These are phyloP conservation scores for Linepithema humile DNA, from an alignment of 1,140 invertebrate species.

Conservation along the genomic window DNA sequence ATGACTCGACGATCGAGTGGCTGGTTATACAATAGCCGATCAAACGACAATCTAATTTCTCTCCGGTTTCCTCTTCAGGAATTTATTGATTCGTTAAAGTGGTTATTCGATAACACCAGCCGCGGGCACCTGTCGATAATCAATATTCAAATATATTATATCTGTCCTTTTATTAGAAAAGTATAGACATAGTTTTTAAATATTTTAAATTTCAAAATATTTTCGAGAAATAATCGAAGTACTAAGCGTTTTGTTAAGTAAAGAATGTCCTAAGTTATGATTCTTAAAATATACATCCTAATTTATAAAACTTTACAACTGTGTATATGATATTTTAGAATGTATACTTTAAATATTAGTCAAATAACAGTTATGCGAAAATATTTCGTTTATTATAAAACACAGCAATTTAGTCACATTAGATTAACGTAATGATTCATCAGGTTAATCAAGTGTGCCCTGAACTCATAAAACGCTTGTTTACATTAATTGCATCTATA, in stretches of 20 bases:
- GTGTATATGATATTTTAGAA: not conserved
- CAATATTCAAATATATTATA: constrained; percentile 8
- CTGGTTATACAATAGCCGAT: constrained; percentile 15
- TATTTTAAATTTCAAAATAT: not conserved
- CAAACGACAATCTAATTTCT: constrained; percentile 43
- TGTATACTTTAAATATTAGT: not conserved
- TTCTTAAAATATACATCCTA: too few relatives aligned
- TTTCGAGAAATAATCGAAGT: not conserved
- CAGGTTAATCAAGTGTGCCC: constrained; percentile 6
- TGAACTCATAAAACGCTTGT: not conserved
- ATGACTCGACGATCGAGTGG: not conserved
- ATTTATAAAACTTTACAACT: not conserved
- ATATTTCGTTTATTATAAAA: not conserved
- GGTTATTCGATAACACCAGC: constrained; percentile 21
- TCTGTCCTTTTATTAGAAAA: not conserved
- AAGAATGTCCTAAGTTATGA: not conserved
- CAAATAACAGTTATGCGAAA: not conserved
- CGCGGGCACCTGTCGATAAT: constrained; percentile 33
- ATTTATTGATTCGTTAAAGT: constrained; percentile 41
- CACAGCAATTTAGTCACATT: too few relatives aligned
- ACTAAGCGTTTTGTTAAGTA: not conserved
- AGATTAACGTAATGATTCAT: constrained; percentile 1
- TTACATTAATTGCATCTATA: not conserved
- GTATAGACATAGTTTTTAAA: not conserved
- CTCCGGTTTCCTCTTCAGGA: constrained; percentile 11